These are phyloP conservation scores for Cerceris rybyensis DNA, from an alignment of 2,888 invertebrate species.

Conservation along the genomic window DNA sequence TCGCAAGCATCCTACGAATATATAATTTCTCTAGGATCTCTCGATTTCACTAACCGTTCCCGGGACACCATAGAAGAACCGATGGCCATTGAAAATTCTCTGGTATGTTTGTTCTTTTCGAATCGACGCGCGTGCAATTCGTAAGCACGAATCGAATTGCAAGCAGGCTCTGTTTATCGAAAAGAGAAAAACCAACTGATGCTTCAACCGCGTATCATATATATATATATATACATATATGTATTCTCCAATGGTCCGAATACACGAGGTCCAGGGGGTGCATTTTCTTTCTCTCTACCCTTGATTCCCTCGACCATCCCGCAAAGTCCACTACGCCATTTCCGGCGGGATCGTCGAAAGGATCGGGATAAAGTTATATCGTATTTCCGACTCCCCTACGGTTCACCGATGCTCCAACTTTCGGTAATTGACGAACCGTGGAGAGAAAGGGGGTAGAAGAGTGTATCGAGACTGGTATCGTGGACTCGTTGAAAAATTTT, in stretches of 20 bases:
- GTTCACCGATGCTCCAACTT: conserved; percentile 48
- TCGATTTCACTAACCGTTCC: not conserved
- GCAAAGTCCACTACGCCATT: conserved; percentile 52
- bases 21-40: not conserved
- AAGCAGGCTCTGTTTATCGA: conserved; percentile 59
- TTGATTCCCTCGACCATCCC: conserved; percentile 22
- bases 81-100: conserved; percentile 39
- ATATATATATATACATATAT: no score
- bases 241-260: no score
- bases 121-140: conserved; percentile 37
- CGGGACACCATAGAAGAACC: not conserved
- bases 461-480: conserved; percentile 21
- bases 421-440: conserved; percentile 61
- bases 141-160: conserved; percentile 61
- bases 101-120: conserved; percentile 45
- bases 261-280: no score
- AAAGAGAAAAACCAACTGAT: conserved; percentile 51
- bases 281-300: conserved; percentile 39
- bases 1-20: not conserved
- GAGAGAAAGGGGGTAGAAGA: conserved; percentile 13
- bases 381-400: conserved; percentile 54
- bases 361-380: conserved; percentile 63
- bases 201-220: conserved; percentile 42
- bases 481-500: conserved; percentile 38
- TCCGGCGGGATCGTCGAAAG: conserved; percentile 65